Evolutionary conservation across 2,888 invertebrate genomes (phyloP), one percentile per base, ranked within the genome.

Genomic region (Tetheella fluctuosa): DNA sequence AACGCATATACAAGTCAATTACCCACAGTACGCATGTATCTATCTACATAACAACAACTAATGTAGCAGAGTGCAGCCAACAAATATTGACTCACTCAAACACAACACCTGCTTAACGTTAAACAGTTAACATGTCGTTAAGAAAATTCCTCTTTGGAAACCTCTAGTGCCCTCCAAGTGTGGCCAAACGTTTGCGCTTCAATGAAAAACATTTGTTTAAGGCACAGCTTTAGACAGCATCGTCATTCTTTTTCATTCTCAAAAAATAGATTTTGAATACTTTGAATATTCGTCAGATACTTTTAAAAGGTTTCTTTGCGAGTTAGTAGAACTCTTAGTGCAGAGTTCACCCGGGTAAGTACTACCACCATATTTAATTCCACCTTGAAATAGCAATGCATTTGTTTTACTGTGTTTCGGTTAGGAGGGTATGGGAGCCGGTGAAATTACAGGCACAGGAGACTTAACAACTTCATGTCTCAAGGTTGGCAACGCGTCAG

Each of bases 111-210:
- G 75, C 72, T 73, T 73, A 75, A 73, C 71, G 73, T 73, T 79
- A 75, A 79, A 83, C 83, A 79, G 85, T 84, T 83, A 84, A 80
- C 82, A 74, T 74, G 66, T 76, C 70, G 67, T 71, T 77, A 79
- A 81, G 79, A 78, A 72, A 76, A 81, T 83, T 81, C 79, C 77
- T 71, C 62, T 61, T 48, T 48, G 28, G 52, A 55, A 23, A 55
- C 54, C 48, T 48, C 48, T 48, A 79, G 81, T 74, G 71, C 78
- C 74, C 76, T 80, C 68, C 71, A 77, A 69, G 75, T 74, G 80
- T 79, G 79, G 69, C 70, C 79, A 80, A 81, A 80, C 80, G 80
- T 80, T 81, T 80, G 69, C 78, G 73, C 69, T 74, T 62, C 66
- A 71, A 57, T 34, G 69, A 64, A 77, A 81, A 81, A 80, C 82